A percentile compares a stretch with the other conserved stretches of the same genome.
Conservation (phyloP, 2,797 vertebrate genomes). For the Gephyroberyx darwinii region DNA sequence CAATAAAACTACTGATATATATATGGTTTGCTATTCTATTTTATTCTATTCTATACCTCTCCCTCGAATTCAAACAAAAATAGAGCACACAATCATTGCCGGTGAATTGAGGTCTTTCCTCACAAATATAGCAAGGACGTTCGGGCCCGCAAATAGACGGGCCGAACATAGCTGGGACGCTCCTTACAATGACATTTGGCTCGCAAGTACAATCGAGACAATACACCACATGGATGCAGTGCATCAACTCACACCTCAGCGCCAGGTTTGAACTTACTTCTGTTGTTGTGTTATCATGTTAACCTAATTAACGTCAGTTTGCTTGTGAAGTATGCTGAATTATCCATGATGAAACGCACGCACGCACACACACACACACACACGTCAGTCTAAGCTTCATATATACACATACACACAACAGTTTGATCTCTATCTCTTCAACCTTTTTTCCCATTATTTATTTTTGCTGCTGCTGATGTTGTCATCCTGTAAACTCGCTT, state of each 20-base stretch:
- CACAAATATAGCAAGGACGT: neutral
- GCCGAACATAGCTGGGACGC: neutral
- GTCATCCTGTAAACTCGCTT: constrained; percentile 5
- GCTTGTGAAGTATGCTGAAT: constrained; percentile 6
- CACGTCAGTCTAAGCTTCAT: neutral
- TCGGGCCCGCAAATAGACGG: neutral
- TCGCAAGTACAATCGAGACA: neutral
- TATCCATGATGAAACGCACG: constrained; percentile 13
- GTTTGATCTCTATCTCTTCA: constrained; percentile 30
- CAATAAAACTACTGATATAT: constrained; percentile 31
- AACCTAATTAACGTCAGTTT: constrained; percentile 33
- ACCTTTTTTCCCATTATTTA: constrained; percentile 15
- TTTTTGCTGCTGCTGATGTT: constrained; percentile 35
- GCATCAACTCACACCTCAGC: neutral
- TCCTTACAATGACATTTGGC: neutral
- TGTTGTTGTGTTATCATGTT: neutral
- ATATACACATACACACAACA: constrained; percentile 1
- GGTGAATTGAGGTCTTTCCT: neutral
- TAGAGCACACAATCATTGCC: constrained; percentile 1
- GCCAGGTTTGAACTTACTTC: neutral
- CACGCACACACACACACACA: neutral
- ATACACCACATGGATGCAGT: neutral
- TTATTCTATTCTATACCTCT: neutral
- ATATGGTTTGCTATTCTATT: too few species aligned
- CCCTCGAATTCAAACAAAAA: constrained; percentile 28